Conservation (phyloP, 2,888 invertebrate species). For the Scrobipalpa atriplicella region DNA sequence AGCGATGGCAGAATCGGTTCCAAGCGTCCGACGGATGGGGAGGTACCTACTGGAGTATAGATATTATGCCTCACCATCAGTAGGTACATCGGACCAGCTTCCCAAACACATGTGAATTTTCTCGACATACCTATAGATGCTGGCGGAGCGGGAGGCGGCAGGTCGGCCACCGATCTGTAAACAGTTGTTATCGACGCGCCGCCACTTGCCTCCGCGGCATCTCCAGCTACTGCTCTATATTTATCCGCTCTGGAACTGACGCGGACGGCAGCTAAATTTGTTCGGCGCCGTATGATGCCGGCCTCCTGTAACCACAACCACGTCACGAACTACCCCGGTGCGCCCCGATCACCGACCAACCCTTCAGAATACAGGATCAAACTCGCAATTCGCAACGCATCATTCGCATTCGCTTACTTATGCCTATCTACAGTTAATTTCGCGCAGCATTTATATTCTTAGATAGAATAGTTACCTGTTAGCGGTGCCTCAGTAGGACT, state of each 20-base stretch:
- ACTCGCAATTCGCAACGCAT: constrained; percentile 62
- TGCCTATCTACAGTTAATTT: constrained; percentile 1
- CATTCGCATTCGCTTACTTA: constrained; percentile 62
- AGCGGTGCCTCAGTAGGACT: constrained; percentile 75
- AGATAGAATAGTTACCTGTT: constrained; percentile 62
- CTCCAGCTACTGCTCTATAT: constrained; percentile 77
- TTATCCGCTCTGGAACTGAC: constrained; percentile 77
- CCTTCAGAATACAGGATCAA: constrained; percentile 51
- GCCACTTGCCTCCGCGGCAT: constrained; percentile 76
- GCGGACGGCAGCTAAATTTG: constrained; percentile 74
- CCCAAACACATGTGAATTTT: constrained; percentile 60
- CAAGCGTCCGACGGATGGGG: neutral
- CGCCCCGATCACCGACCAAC: constrained; percentile 50
- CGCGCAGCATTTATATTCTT: constrained; percentile 29
- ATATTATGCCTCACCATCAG: constrained; percentile 49
- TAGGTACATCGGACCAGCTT: constrained; percentile 37
- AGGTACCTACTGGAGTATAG: neutral
- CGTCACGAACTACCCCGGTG: constrained; percentile 68
- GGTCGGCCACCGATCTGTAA: constrained; percentile 79
- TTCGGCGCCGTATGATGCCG: constrained; percentile 76
- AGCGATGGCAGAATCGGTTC: neutral
- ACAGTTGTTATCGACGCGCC: constrained; percentile 79
- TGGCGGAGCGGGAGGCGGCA: constrained; percentile 74
- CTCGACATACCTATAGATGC: constrained; percentile 72
- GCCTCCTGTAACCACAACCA: constrained; percentile 80